Base-by-base conservation (phyloP, 2,888 invertebrate species). In the Lithodes maja region DNA sequence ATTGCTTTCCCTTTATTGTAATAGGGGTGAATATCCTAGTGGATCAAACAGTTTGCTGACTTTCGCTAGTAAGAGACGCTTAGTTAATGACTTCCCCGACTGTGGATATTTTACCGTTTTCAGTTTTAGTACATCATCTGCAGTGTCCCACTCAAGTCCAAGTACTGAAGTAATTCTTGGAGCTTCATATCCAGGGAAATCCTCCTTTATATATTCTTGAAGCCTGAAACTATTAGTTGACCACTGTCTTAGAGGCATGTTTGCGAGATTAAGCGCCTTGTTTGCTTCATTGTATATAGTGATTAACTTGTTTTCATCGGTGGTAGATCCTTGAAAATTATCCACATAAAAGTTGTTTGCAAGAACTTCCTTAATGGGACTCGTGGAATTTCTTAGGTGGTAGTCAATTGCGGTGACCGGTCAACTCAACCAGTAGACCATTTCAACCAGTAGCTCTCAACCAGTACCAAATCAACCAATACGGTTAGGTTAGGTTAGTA, bases 251-350 rank as follows among this genome's bases (percentile, higher is more conserved):
- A 61, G 17, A 9, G 77, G 77, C 77, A 77, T 77, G 50, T 77
- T 77, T 1, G 77, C 77, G 15, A 7, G 3, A 49, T 77, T 2
- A 17, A 83, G 49, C 50, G 69, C 49, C 53, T 74, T 74, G n/a
- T 84, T 84, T 3, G 84, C 75, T 17, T 71, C 84, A 53, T n/a
- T 2, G n/a, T 84, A 84, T n/a, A 74, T 9, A n/a, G 49, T 71
- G 2, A 3, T 17, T 2, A 84, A 9, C 74, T 53, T 15, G 17
- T 7, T 17, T 17, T 74, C 84, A 74, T 71, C 55, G 1, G 17
- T 69, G 3, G 69, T 68, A 2, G 83, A 54, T 17, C 83, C 83
- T 17, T 15, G n/a, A 3, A 82, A 12, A 15, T 82, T 82, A 33
- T 82, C 61, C 17, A 83, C 83, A 83, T 83, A 83, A 2, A 71